Conservation (phyloP, 2,113 vertebrate species). For the Bufo gargarizans region DNA sequence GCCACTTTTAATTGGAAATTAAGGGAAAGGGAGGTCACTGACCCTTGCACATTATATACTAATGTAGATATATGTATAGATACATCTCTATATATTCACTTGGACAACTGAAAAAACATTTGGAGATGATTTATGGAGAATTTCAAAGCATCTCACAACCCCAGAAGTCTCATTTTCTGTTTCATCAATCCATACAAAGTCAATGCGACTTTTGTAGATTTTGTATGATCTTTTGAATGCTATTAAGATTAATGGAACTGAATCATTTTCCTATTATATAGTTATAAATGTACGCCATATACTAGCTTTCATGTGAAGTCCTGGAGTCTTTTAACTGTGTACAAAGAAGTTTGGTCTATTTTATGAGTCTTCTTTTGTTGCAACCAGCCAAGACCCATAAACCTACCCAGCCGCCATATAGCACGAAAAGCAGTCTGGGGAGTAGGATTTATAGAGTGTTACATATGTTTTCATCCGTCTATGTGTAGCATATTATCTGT, state of each 20-base stretch:
- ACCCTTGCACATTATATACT: no score
- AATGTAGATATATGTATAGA: no score
- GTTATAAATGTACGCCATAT: background rate
- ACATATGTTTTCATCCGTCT: background rate
- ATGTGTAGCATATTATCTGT: background rate
- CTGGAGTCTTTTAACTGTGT: background rate
- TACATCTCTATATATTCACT: no score
- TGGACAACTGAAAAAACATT: no score
- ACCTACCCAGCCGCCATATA: background rate
- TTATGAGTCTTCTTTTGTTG: background rate
- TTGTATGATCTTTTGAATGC: background rate
- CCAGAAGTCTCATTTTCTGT: background rate
- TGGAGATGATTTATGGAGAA: background rate
- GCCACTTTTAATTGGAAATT: no score
- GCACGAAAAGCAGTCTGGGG: background rate
- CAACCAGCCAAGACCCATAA: background rate
- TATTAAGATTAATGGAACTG: background rate
- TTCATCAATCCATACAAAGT: background rate
- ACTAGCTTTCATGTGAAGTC: background rate
- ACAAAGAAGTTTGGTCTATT: background rate
- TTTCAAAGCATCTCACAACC: background rate
- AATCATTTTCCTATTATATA: background rate
- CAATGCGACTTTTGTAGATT: background rate
- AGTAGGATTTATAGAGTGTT: background rate
- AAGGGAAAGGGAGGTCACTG: no score